Base-by-base conservation (phyloP, 2,888 invertebrate genomes). In the Tholera decimalis region DNA sequence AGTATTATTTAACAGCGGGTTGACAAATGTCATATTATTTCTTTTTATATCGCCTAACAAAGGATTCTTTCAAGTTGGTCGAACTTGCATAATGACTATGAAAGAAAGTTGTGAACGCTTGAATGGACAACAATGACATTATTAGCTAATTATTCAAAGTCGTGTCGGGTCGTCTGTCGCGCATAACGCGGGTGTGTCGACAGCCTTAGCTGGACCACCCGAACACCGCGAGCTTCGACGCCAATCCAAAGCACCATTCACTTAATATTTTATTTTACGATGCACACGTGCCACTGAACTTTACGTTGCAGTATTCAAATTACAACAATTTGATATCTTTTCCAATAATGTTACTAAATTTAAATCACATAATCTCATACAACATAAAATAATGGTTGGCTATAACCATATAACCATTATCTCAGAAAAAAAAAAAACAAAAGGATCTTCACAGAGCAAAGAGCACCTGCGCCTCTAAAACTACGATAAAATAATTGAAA, bases 401-500 rank as follows among this genome's bases (percentile, higher is more conserved):
- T 3, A 18, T n/a, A n/a, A n/a, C n/a, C n/a, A n/a, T n/a, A n/a
- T n/a, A n/a, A n/a, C n/a, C n/a, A n/a, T n/a, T n/a, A n/a, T 41
- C 41, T 26, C 33, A 37, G 2, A 22, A 54, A 41, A 26, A 39
- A 44, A 28, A 33, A 4, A 35, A 46, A 15, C 8, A 13, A 22
- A 0, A 18, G 37, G 20, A 51, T 54, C 20, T 57, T 80, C 22
- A 47, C 20, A 33, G 4, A 60, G 47, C 62, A 53, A 51, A 57
- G 39, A 51, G 47, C 87, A 86, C 80, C 87, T 87, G 85, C 57
- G 59, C 41, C 71, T 61, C 78, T 79, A 78, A 81, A 78, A 88
- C 75, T 80, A 80, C 79, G 79, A 83, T 83, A 85, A 85, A 89
- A 90, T 92, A 92, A 93, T 72, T 93, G 91, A 89, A 91, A 91